Evolutionary conservation across 2,888 invertebrate genomes (phyloP), one percentile per base, ranked within the genome.

Genomic region (Falcaria lacertinaria): DNA sequence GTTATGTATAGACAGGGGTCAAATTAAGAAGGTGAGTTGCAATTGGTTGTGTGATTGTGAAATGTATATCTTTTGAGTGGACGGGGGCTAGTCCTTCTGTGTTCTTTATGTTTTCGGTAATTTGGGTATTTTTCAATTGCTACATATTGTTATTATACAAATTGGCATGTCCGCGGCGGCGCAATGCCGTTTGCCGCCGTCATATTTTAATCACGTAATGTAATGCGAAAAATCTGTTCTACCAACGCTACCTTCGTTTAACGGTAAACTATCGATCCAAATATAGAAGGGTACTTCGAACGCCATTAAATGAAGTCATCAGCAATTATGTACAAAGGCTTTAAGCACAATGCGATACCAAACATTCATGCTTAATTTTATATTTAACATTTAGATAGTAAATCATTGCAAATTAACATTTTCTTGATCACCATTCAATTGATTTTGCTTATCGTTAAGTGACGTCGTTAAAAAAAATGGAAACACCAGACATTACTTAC

Each of bases 211-310:
- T 76, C 69, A 66, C 61, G 60, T 74, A 74, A 77, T 81, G 77
- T 74, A 73, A 81, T 80, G 78, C 78, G 69, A 85, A 81, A 81
- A 80, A 80, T 79, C 74, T 69, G 71, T 79, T 76, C 68, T 67
- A 77, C 68, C 72, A 76, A 74, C 72, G 60, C 69, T 74, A 74
- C 68, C 68, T 72, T 72, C 66, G 66, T 74, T 79, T 74, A 81
- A 82, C 80, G 64, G 70, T 75, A 76, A 80, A 82, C 77, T 88
- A 88, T 88, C 78, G 88, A 87, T 87, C 86, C 78, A 82, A 79
- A 77, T 75, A 78, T 72, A 79, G 72, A 80, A 80, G 75, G 79
- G 75, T 79, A 80, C 73, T 82, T 71, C 64, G 72, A 77, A 78
- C 85, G 82, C 78, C 81, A 77, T 81, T 78, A 73, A 58, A 8